phyloP scores from a whole-genome alignment of 2,888 invertebrate species.

The Drosophila nr. perissopoda region DNA sequence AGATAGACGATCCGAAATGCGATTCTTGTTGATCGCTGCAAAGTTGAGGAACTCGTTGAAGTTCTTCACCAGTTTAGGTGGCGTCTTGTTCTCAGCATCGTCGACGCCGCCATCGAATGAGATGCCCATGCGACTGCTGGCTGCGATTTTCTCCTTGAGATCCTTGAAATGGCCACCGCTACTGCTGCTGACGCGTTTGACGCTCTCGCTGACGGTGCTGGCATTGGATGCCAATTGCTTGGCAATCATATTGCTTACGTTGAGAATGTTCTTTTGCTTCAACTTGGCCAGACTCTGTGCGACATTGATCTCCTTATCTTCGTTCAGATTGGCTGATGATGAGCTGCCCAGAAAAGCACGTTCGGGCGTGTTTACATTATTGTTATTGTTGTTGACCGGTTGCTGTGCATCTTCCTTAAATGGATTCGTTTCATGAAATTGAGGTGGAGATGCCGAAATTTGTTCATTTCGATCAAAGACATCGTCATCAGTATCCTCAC shows the following conservation, averaged over 20 bases:
- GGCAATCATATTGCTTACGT: conserved; percentile 83
- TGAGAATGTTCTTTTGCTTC: conserved; percentile 80
- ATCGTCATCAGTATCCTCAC: conserved; percentile 76
- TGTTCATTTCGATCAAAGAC: conserved; percentile 67
- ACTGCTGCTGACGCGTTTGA: conserved; percentile 80
- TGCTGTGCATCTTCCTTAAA: conserved; percentile 80
- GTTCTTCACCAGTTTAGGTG: conserved; percentile 89
- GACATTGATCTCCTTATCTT: conserved; percentile 25
- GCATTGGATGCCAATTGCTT: conserved; percentile 81
- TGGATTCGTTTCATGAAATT: conserved; percentile 84
- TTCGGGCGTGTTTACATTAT: conserved; percentile 23
- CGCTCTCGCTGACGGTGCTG: conserved; percentile 72
- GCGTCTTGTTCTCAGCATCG: conserved; percentile 64
- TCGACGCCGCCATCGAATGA: conserved; percentile 62
- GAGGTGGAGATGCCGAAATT: conserved; percentile 51
- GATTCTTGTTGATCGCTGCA: conserved; percentile 88
- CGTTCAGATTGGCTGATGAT: conserved; percentile 56
- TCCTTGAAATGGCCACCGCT: conserved; percentile 86
- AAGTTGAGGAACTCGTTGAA: conserved; percentile 94
- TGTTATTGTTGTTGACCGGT: conserved; percentile 30
- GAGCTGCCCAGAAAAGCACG: conserved; percentile 69
- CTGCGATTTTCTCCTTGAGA: conserved; percentile 86
- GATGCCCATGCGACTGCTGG: conserved; percentile 85
- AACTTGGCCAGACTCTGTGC: conserved; percentile 71
- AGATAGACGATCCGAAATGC: conserved; percentile 84